Evolutionary conservation across 2,888 invertebrate genomes (phyloP).

Genomic region (Muscina levida): DNA sequence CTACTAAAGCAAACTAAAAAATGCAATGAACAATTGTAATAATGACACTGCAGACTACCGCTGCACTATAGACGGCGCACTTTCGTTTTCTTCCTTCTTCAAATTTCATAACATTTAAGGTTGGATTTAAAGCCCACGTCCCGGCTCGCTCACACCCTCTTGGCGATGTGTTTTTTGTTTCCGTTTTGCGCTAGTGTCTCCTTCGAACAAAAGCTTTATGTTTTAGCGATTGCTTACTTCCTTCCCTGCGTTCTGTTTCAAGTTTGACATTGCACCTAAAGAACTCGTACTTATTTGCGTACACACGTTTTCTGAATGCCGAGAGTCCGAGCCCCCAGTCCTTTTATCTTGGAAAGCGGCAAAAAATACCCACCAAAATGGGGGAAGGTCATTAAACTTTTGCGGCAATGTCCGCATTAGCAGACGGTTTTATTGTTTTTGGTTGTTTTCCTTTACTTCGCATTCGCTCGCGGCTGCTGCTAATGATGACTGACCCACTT

Average conservation of each 20-base stretch:
- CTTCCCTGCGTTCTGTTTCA: constrained; percentile 1
- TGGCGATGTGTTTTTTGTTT: constrained; percentile 22
- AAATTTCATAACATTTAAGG: constrained; percentile 53
- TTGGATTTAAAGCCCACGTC: constrained; percentile 6
- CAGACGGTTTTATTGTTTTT: constrained; percentile 22
- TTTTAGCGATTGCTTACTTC: constrained; percentile 23
- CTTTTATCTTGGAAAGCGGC: constrained; percentile 8
- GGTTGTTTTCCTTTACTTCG: neutral
- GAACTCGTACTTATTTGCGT: neutral
- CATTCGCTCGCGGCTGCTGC: constrained; percentile 13
- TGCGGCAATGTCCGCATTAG: constrained; percentile 29
- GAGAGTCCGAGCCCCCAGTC: constrained; percentile 2
- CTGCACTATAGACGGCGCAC: constrained; percentile 37
- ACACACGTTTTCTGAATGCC: neutral
- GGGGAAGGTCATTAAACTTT: constrained; percentile 19
- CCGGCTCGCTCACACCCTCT: neutral
- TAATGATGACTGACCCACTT: constrained; percentile 30
- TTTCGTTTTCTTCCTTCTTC: constrained; percentile 49
- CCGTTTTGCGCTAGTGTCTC: neutral
- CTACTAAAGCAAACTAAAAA: constrained; percentile 29
- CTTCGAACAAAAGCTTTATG: neutral
- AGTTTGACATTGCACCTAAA: constrained; percentile 13
- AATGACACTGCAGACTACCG: constrained; percentile 40
- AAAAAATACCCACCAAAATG: neutral
- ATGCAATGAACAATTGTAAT: constrained; percentile 38